Base-by-base conservation (phyloP, 1,140 invertebrate species). In the Pectinophora gossypiella region DNA sequence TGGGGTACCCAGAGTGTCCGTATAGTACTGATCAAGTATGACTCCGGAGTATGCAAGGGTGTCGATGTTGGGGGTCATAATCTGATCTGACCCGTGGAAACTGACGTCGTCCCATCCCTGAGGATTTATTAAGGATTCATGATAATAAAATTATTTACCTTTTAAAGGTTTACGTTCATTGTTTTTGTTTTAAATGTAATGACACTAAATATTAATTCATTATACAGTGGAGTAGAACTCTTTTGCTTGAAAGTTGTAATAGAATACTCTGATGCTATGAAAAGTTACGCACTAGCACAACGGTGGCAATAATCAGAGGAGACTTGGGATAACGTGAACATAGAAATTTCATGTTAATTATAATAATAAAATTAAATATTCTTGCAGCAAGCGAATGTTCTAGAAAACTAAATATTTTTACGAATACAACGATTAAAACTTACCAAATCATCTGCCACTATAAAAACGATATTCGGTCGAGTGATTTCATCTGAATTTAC, bases 61-160 rank as follows among this genome's bases (percentile, higher is more conserved):
- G 76, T 96, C 95, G 35, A 96, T 94, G 73, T 96, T 96, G 0
- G 94, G 94, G 0, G 95, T 96, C 40, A 92, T 91, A 63, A 95
- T 94, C 85, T 96, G 92, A 57, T 93, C 88, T 0, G 92, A 93
- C 3, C 95, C 95, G 76, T 96, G 95, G 72, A 95, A 96, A 58
- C 95, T 93, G 1, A 96, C 93, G 87, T 97, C 95, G 76, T 95
- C 93, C 90, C 94, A 96, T 7, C 95, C 95, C 94, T 96, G 18
- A 19, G 12, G 19, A 43, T 6, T 27, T 27, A 12, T 27, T n/a
- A n/a, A n/a, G n/a, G n/a, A n/a, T n/a, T n/a, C n/a, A n/a, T n/a
- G n/a, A n/a, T n/a, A n/a, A n/a, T n/a, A n/a, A n/a, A n/a, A n/a
- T n/a, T n/a, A n/a, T n/a, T n/a, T n/a, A n/a, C n/a, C n/a, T n/a